Percentiles rank a stretch among this genome's conserved stretches.
Conservation (phyloP, 2,888 invertebrate species). For the Pseudanteris insignis region DNA sequence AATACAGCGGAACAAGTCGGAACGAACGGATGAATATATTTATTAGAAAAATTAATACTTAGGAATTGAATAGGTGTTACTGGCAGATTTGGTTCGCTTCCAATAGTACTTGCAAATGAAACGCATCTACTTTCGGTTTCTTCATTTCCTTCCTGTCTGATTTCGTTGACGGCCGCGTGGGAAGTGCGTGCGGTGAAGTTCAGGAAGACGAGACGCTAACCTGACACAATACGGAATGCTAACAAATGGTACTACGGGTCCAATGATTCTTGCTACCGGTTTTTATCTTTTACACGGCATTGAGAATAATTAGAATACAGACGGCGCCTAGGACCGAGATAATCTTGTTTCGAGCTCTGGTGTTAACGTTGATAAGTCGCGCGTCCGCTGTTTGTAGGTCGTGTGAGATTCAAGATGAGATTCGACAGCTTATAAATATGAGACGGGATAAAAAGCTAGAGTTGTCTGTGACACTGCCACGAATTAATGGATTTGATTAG, state of each 20-base stretch:
- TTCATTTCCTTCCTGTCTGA: slow-evolving; percentile 28
- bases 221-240: slow-evolving; percentile 20
- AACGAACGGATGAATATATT: no score
- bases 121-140: slow-evolving; percentile 30
- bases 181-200: slow-evolving; percentile 24
- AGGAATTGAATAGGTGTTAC: slow-evolving; percentile 26
- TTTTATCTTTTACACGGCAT: slow-evolving; percentile 42
- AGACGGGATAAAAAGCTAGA: no score
- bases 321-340: slow-evolving; percentile 25
- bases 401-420: slow-evolving; percentile 34
- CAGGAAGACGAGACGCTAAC: slow-evolving; percentile 28
- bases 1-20: no score
- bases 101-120: slow-evolving; percentile 15
- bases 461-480: no score
- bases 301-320: slow-evolving; percentile 44
- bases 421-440: slow-evolving; percentile 32
- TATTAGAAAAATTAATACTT: no score
- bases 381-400: slow-evolving; percentile 31
- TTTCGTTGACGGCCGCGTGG: slow-evolving; percentile 26
- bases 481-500: no score
- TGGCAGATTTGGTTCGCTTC: slow-evolving; percentile 15
- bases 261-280: slow-evolving; percentile 30
- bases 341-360: slow-evolving; percentile 13
- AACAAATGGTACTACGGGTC: slow-evolving; percentile 10
- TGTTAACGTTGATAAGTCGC: slow-evolving; percentile 29